A percentile compares a stretch with the other conserved stretches of the same genome.
Evolutionary conservation across 2,888 invertebrate genomes (phyloP).

Genomic region (Seira sanloemensis): DNA sequence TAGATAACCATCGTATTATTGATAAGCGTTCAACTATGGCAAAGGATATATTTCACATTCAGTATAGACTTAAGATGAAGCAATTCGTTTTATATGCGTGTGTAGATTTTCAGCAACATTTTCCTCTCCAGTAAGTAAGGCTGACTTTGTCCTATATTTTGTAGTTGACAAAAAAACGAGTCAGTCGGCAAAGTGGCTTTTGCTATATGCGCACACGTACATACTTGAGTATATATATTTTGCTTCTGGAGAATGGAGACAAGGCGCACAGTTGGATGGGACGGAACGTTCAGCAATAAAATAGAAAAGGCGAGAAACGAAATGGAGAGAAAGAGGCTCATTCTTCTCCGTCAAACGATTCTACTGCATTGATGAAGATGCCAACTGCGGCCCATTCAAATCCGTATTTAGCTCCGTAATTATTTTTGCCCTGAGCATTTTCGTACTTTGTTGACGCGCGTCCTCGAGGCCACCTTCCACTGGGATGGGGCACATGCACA

Average conservation of each 20-base stretch:
- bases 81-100: too few species aligned
- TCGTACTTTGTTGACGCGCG: slow-evolving; percentile 49
- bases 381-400: slow-evolving; percentile 69
- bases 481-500: slow-evolving; percentile 5
- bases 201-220: background rate
- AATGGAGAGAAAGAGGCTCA: slow-evolving; percentile 44
- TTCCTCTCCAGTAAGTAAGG: background rate
- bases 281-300: slow-evolving; percentile 18
- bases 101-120: too few species aligned
- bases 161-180: background rate
- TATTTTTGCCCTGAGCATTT: slow-evolving; percentile 58
- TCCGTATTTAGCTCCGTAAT: slow-evolving; percentile 62
- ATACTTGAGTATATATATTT: background rate
- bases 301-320: slow-evolving; percentile 42
- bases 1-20: too few species aligned
- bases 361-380: slow-evolving; percentile 62
- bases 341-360: slow-evolving; percentile 55
- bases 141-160: background rate
- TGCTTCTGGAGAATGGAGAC: slow-evolving; percentile 2
- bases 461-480: slow-evolving; percentile 33
- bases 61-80: too few species aligned
- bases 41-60: too few species aligned
- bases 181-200: background rate
- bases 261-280: slow-evolving; percentile 25
- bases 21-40: too few species aligned